phyloP scores from a whole-genome alignment of 2,113 vertebrate genomes.

The Amazona vittata region DNA sequence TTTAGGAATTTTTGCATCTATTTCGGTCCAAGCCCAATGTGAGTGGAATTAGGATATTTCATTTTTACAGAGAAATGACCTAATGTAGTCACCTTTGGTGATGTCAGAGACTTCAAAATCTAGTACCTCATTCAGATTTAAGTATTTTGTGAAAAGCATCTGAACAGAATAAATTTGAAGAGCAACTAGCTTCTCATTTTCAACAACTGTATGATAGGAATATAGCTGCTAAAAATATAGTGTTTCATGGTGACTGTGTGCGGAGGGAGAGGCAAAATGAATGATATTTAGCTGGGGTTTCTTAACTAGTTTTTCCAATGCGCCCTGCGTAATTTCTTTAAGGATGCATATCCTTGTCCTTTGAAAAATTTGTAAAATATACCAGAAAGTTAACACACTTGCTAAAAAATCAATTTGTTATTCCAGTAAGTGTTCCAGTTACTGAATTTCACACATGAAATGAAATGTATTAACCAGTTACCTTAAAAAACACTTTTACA shows the following conservation, averaged over 20 bases:
- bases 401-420: background rate
- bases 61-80: background rate
- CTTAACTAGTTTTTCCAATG: background rate
- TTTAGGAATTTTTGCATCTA: background rate
- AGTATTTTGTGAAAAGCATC: background rate
- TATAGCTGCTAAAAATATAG: background rate
- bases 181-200: background rate
- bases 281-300: background rate
- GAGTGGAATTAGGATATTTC: background rate
- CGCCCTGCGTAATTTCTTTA: background rate
- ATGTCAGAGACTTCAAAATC: background rate
- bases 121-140: background rate
- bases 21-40: background rate
- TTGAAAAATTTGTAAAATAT: background rate
- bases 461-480: background rate
- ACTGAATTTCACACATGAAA: background rate
- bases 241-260: background rate
- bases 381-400: background rate
- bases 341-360: background rate
- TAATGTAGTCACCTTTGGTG: background rate
- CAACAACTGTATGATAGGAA: background rate
- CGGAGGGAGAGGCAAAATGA: background rate
- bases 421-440: background rate
- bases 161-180: background rate
- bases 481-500: background rate